Conservation (phyloP, 2,113 vertebrate species). For the Hylia prasina region DNA sequence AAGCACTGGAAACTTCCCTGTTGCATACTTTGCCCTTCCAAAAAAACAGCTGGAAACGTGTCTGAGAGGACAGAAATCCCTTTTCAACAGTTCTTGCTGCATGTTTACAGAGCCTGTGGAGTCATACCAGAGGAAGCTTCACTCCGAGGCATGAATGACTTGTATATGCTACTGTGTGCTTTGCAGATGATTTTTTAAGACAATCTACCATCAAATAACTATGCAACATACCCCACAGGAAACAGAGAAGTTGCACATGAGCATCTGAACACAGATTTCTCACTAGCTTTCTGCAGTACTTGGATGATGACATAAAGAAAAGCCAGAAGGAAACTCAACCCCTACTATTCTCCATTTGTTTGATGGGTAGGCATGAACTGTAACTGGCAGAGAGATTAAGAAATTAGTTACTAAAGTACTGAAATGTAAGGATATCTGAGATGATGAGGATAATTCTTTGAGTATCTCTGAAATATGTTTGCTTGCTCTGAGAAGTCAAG, state of each 20-base stretch:
- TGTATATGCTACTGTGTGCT: background rate
- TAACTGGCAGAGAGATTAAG: background rate
- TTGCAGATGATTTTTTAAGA: background rate
- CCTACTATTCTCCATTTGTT: background rate
- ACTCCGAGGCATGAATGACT: background rate
- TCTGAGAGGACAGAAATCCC: background rate
- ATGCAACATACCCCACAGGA: background rate
- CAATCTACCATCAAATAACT: background rate
- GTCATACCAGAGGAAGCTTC: background rate
- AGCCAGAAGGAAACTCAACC: background rate
- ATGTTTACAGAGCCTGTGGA: background rate
- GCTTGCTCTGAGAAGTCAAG: background rate
- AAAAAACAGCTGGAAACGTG: background rate
- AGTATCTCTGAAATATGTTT: background rate
- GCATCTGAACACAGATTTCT: background rate
- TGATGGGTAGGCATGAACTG: background rate
- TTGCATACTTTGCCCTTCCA: background rate
- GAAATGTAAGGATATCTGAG: background rate
- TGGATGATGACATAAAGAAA: background rate
- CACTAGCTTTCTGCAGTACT: background rate
- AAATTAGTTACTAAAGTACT: background rate
- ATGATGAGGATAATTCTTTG: background rate
- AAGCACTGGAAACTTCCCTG: background rate
- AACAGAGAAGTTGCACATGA: background rate
- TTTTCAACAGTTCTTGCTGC: background rate